Percentiles rank a stretch among this genome's conserved stretches.
These are phyloP conservation scores for Quiscalus mexicanus DNA, from an alignment of 2,113 vertebrate genomes.

Conservation along the genomic window DNA sequence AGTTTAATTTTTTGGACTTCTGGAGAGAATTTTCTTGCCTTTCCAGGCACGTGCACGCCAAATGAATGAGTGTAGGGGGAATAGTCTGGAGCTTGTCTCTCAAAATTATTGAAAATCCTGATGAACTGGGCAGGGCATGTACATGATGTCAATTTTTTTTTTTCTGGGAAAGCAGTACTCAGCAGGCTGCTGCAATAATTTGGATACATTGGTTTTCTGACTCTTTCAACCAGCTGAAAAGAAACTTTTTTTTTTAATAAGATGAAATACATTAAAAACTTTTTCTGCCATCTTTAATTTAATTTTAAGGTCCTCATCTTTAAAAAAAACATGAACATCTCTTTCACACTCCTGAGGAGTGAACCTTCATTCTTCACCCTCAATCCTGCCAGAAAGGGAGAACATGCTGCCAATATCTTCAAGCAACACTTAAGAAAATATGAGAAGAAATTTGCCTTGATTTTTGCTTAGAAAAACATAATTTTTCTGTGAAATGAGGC, in stretches of 20 bases:
- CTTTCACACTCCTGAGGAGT: conserved; percentile 53
- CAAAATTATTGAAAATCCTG: neutral
- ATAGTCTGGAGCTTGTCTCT: neutral
- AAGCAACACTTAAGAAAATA: conserved; percentile 50
- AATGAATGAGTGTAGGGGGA: neutral
- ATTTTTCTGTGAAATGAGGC: neutral
- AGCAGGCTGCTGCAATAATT: neutral
- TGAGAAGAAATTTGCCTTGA: conserved; percentile 35
- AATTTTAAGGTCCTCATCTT: conserved; percentile 41
- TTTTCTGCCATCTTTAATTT: conserved; percentile 35
- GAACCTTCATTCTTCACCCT: conserved; percentile 62
- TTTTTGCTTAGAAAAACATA: conserved; percentile 36
- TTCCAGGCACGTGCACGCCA: neutral
- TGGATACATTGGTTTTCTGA: neutral
- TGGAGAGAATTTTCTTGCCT: neutral
- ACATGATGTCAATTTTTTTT: neutral
- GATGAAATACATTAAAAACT: neutral
- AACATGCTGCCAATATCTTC: conserved; percentile 56
- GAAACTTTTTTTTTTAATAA: neutral
- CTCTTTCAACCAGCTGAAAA: neutral
- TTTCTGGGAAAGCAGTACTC: neutral
- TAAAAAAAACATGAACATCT: conserved; percentile 52
- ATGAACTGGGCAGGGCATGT: neutral
- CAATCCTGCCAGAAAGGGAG: conserved; percentile 52
- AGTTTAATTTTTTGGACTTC: neutral